These are phyloP conservation scores for Trichomycterus rosablanca DNA, from an alignment of 2,113 vertebrate species.

Conservation along the genomic window DNA sequence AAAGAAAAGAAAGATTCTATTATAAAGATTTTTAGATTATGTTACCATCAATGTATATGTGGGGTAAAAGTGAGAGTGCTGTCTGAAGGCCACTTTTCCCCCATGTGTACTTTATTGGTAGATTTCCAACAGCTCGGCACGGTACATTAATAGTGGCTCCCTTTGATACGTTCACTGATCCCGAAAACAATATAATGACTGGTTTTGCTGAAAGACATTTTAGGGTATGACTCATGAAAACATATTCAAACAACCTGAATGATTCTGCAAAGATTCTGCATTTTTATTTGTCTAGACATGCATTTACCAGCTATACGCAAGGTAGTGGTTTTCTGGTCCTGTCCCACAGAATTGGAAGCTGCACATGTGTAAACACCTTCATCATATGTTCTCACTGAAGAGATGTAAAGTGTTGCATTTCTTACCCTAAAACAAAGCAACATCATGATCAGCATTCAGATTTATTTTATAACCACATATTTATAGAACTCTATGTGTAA, in stretches of 20 bases:
- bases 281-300: neutral
- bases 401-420: conserved; percentile 65
- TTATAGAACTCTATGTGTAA: neutral
- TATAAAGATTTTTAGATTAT: neutral
- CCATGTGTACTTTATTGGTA: conserved; percentile 67
- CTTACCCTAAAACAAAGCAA: conserved; percentile 50
- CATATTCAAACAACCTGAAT: neutral
- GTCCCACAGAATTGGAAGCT: conserved; percentile 61
- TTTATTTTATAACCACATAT: neutral
- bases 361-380: conserved; percentile 66
- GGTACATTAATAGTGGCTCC: conserved; percentile 55
- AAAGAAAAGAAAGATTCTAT: neutral
- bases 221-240: neutral
- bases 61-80: conserved; percentile 27
- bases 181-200: conserved; percentile 55
- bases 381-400: conserved; percentile 62
- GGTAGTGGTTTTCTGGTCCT: conserved; percentile 44
- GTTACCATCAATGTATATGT: conserved; percentile 51
- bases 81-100: conserved; percentile 32
- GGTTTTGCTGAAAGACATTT: conserved; percentile 58
- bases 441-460: neutral
- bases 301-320: conserved; percentile 66
- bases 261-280: neutral
- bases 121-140: conserved; percentile 63
- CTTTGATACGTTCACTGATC: conserved; percentile 47